Percentiles rank a stretch among this genome's conserved stretches.
Evolutionary conservation across 2,888 invertebrate species (phyloP).

Genomic region (Agelastica alni): DNA sequence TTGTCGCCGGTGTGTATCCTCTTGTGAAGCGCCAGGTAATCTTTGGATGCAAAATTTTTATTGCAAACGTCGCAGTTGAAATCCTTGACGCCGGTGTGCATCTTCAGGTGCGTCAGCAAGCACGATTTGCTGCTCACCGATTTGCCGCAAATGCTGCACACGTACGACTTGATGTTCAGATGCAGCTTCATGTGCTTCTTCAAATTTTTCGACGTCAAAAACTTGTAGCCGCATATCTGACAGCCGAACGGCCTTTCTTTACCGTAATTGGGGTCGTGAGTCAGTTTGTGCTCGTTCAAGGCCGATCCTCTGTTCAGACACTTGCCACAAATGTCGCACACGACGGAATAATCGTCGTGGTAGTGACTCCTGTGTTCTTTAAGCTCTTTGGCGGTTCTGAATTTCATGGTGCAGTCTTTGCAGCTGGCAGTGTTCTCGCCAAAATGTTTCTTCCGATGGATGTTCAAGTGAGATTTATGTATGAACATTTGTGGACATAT

Average conservation of each 20-base stretch:
- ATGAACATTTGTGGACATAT: conserved; percentile 65
- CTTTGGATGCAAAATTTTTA: conserved; percentile 52
- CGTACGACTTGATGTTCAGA: conserved; percentile 40
- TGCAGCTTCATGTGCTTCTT: conserved; percentile 48
- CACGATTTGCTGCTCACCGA: conserved; percentile 49
- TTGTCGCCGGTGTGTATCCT: conserved; percentile 62
- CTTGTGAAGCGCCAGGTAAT: conserved; percentile 60
- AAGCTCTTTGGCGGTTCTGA: conserved; percentile 45
- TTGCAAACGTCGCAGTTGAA: conserved; percentile 44
- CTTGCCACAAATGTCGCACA: conserved; percentile 46
- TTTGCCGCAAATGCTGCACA: conserved; percentile 53
- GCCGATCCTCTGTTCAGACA: conserved; percentile 42
- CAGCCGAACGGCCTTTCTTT: conserved; percentile 49
- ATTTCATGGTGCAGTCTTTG: conserved; percentile 48
- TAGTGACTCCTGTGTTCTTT: conserved; percentile 44
- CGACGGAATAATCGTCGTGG: conserved; percentile 44
- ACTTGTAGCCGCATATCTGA: conserved; percentile 57
- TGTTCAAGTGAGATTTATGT: conserved; percentile 64
- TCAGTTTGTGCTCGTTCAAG: conserved; percentile 46
- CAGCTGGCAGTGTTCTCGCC: conserved; percentile 52
- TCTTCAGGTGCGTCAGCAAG: conserved; percentile 52
- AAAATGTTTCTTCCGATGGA: conserved; percentile 64
- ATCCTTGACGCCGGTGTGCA: conserved; percentile 53
- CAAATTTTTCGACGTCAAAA: conserved; percentile 51
- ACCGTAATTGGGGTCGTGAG: conserved; percentile 44